phyloP scores from a whole-genome alignment of 2,113 vertebrate genomes.

The Aplodontia rufa region DNA sequence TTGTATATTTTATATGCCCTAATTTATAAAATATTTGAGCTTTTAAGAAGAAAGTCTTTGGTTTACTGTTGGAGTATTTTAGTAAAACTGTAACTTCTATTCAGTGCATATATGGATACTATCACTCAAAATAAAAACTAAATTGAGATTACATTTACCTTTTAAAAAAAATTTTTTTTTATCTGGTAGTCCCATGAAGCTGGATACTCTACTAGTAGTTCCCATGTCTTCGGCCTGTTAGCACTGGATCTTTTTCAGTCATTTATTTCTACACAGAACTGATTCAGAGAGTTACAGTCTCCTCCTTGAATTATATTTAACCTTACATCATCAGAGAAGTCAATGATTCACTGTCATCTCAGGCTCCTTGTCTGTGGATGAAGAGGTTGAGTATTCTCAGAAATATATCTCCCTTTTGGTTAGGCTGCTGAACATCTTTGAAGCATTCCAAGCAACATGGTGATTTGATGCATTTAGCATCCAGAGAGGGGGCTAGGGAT shows the following conservation, averaged over 20 bases:
- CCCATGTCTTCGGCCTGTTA: not conserved
- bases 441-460: not conserved
- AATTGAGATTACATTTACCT: not conserved
- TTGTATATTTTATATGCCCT: conserved; percentile 38
- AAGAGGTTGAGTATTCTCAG: not conserved
- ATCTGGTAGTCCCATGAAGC: not conserved
- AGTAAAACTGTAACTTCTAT: conserved; percentile 16
- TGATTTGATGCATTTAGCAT: not conserved
- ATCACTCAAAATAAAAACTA: not conserved
- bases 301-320: not conserved
- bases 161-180: conserved; percentile 26
- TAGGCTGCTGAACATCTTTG: not conserved
- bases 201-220: not conserved
- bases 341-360: not conserved
- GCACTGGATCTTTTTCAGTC: not conserved
- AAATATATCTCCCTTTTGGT: not conserved
- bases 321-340: not conserved
- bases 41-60: conserved; percentile 48
- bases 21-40: conserved; percentile 3
- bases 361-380: not conserved
- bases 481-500: not conserved
- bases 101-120: not conserved
- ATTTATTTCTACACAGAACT: not conserved
- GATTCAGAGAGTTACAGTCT: not conserved
- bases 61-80: conserved; percentile 41